Evolutionary conservation across 1,140 invertebrate genomes (phyloP), one percentile per base, ranked within the genome.

Genomic region (Drosophila navojoa): DNA sequence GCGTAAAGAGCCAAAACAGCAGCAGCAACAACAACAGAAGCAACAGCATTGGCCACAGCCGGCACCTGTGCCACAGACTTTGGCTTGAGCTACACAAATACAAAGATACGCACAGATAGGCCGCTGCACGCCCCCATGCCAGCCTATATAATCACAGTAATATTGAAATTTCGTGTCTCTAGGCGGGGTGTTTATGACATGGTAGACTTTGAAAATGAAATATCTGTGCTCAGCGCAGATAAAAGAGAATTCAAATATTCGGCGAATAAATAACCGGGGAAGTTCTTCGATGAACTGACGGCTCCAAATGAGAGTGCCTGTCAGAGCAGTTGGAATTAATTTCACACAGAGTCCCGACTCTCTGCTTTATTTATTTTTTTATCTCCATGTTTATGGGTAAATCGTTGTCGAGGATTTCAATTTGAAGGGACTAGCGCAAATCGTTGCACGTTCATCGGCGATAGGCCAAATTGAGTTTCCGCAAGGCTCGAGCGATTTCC

Each of bases 351-450:
- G 73, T 87, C 68, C 4, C 27, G 4, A 5, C 27, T 29, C 5
- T 27, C 25, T n/a, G n/a, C n/a, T n/a, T n/a, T n/a, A n/a, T 29
- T 29, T 29, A 9, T 32, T 77, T 77, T 81, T 86, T 86, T 87
- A 87, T 89, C 79, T 87, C 82, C 71, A 77, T 74, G 82, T 81
- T 82, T 82, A 86, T 76, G 71, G 61, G 79, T 59, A 76, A 76
- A 76, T 79, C 76, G 72, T 67, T 55, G 76, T 62, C 27, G 64
- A 63, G 79, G 79, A 87, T 87, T 87, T 87, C 82, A 87, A 87
- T 87, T 87, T 82, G 57, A 59, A 58, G 27, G 27, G n/a, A 25
- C 54, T 45, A 50, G 50, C 55, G 22, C 66, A 77, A 86, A 81
- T 86, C 79, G 60, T 53, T 49, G 74, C 82, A 87, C 84, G 84